Base-by-base conservation (phyloP, 2,113 vertebrate species). In the Rhagologus leucostigma region DNA sequence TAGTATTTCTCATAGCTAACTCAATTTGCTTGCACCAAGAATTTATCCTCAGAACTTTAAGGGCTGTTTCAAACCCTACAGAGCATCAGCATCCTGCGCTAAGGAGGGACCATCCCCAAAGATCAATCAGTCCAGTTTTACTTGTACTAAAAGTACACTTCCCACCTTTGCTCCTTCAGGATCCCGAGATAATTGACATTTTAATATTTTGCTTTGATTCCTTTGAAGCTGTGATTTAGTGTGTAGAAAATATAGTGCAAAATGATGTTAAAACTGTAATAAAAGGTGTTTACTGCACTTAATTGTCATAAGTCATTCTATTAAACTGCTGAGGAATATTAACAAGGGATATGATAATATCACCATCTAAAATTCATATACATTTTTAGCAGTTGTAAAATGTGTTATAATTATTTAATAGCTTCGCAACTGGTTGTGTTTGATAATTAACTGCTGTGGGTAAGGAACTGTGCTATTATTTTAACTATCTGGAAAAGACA, bases 331-430 rank as follows among this genome's bases (percentile, higher is more conserved):
- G 44, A 86, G 23, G 59, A 88, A 83, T 96, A 95, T 95, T 95
- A 96, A 92, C 85, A 91, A 90, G 93, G 71, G 79, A 94, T 92
- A 90, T 70, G 82, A 92, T 91, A 93, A 88, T 88, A 88, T 80
- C 60, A 74, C 47, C 63, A 47, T 90, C 80, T 84, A 91, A 94
- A 95, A 91, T 90, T 91, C 82, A 84, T 86, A 90, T 81, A 93
- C 71, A 84, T 84, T 86, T 94, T 96, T 76, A 90, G 47, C 47
- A 71, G 71, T 81, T 81, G 56, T 86, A 94, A 96, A 96, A 88
- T 88, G 42, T 80, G 75, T 95, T 93, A 88, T 88, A 88, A 94
- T 96, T 97, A 93, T 95, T 96, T 96, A 90, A 94, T 96, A 79
- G 56, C 79, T 88, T 92, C 77, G 70, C 44, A 94, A 96, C 44